These are phyloP conservation scores for Egretta garzetta DNA, from an alignment of 2,113 vertebrate genomes.

Conservation along the genomic window DNA sequence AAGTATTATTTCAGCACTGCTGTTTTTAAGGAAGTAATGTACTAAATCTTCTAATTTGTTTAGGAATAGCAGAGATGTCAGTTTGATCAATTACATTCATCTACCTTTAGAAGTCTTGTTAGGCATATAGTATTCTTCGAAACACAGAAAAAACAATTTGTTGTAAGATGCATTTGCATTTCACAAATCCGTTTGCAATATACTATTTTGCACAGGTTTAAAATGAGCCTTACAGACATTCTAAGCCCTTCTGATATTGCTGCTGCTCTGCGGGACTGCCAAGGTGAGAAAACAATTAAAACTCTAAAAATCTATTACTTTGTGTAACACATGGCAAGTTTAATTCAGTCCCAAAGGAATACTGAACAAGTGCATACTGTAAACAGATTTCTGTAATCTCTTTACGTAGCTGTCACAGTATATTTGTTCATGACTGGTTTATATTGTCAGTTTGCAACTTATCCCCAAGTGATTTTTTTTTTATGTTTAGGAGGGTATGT, in stretches of 20 bases:
- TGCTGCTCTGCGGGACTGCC: conserved; percentile 92
- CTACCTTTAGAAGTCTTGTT: neutral
- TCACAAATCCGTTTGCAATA: neutral
- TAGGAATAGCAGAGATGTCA: neutral
- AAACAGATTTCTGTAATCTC: neutral
- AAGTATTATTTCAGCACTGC: neutral
- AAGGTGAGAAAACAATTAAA: conserved; percentile 80
- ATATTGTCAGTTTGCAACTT: neutral
- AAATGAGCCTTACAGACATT: conserved; percentile 92
- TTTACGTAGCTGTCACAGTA: neutral
- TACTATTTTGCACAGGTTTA: conserved; percentile 73
- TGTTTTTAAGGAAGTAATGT: neutral
- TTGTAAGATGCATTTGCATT: neutral
- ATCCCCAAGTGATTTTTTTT: neutral
- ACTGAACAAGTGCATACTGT: neutral
- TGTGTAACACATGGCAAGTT: neutral
- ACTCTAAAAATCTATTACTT: neutral
- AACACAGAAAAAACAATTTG: neutral
- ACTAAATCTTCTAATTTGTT: neutral
- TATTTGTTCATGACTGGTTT: neutral
- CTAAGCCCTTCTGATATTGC: conserved; percentile 90
- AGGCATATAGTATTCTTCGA: neutral
- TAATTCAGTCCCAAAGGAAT: neutral
- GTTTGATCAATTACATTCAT: neutral
- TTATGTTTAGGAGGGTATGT: neutral